phyloP scores from a whole-genome alignment of 1,140 invertebrate genomes.

The Chelonus insularis region DNA sequence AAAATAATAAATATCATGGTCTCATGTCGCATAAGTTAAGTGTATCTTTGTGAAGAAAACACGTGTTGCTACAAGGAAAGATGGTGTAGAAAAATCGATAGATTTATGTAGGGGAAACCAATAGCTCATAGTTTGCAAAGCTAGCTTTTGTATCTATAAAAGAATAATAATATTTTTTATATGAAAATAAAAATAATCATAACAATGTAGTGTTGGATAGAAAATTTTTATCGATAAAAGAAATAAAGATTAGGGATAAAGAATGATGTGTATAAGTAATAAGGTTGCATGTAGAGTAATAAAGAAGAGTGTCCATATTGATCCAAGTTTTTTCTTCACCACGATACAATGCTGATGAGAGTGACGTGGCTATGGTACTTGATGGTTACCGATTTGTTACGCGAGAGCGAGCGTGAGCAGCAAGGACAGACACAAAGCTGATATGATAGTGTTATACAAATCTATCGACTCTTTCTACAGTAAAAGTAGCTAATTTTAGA shows the following conservation, averaged over 20 bases:
- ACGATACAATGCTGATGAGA: neutral
- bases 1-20: neutral
- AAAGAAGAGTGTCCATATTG: slow-evolving; percentile 7
- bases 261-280: neutral
- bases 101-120: slow-evolving; percentile 6
- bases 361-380: slow-evolving; percentile 8
- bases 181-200: too few relatives aligned
- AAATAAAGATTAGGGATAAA: too few relatives aligned
- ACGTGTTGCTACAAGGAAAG: slow-evolving; percentile 6
- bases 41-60: slow-evolving; percentile 3
- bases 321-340: slow-evolving; percentile 1
- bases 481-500: slow-evolving; percentile 30
- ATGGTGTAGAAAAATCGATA: slow-evolving; percentile 10
- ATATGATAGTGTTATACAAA: slow-evolving; percentile 13
- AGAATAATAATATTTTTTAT: neutral
- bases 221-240: too few relatives aligned
- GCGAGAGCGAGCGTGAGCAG: slow-evolving; percentile 39
- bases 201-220: too few relatives aligned
- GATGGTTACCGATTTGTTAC: slow-evolving; percentile 42
- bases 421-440: slow-evolving; percentile 38
- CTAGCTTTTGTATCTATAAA: neutral
- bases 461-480: slow-evolving; percentile 12
- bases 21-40: neutral
- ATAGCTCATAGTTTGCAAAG: neutral
- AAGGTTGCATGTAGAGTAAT: neutral